phyloP scores from a whole-genome alignment of 2,797 vertebrate species.

The Phrynocephalus forsythii region DNA sequence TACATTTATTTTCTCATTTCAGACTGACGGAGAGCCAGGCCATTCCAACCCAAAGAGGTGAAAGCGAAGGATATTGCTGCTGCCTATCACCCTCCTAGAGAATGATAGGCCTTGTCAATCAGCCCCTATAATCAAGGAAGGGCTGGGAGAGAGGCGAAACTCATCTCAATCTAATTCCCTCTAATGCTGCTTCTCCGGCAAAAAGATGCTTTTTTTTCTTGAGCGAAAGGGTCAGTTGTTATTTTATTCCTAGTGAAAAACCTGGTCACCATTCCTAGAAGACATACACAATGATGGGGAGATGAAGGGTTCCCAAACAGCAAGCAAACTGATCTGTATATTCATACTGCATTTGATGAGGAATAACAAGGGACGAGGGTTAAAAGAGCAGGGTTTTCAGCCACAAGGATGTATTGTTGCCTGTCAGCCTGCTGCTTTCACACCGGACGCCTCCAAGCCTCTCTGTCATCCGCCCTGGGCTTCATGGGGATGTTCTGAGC shows the following conservation, averaged over 20 bases:
- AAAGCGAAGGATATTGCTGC: slow-evolving; percentile 21
- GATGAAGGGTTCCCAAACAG: background rate
- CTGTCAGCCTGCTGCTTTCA: background rate
- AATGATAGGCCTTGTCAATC: slow-evolving; percentile 37
- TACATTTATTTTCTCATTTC: slow-evolving; percentile 36
- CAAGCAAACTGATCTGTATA: background rate
- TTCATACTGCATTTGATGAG: background rate
- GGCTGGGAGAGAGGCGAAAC: slow-evolving; percentile 5
- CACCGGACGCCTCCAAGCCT: background rate
- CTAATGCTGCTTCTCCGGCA: background rate
- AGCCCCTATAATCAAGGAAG: slow-evolving; percentile 20
- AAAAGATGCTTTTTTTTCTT: background rate
- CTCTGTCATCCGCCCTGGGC: too few relatives aligned
- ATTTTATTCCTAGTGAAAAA: background rate
- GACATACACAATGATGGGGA: too few relatives aligned
- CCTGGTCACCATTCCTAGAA: background rate
- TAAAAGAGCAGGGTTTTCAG: background rate
- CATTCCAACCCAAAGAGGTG: slow-evolving; percentile 8
- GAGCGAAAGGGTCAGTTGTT: background rate
- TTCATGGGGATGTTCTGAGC: background rate
- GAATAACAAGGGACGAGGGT: background rate
- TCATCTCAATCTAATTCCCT: slow-evolving; percentile 14
- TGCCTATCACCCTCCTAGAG: slow-evolving; percentile 8
- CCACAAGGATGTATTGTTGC: background rate
- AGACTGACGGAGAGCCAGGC: slow-evolving; percentile 7